Conservation (phyloP, 2,113 vertebrate genomes). For the Calypte anna region DNA sequence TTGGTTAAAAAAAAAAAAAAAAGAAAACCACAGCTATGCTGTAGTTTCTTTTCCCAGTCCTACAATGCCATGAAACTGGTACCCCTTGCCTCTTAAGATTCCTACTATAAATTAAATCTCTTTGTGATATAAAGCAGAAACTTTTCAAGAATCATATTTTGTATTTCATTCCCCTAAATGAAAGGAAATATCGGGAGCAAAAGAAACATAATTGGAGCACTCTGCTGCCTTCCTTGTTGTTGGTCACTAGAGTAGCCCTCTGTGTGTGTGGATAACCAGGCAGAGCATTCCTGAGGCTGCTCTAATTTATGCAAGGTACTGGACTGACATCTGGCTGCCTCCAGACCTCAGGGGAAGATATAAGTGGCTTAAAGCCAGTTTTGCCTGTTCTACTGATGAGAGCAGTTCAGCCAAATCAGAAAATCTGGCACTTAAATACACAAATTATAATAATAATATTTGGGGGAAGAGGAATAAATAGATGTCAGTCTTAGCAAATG, state of each 20-base stretch:
- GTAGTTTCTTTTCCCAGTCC: neutral
- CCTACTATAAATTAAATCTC: neutral
- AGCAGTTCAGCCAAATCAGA: slow-evolving; percentile 41
- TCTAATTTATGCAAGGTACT: neutral
- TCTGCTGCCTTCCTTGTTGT: neutral
- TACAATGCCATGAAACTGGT: neutral
- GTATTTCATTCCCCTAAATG: neutral
- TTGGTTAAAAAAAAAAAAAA: neutral
- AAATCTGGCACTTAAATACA: slow-evolving; percentile 25
- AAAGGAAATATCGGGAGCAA: neutral
- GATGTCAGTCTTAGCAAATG: neutral
- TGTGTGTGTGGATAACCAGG: neutral
- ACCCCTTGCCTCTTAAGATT: neutral
- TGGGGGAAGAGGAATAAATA: neutral
- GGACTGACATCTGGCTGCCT: slow-evolving; percentile 50
- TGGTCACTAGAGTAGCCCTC: neutral
- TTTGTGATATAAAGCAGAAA: neutral
- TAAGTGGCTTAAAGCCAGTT: slow-evolving; percentile 26
- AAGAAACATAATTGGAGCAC: neutral
- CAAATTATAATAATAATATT: slow-evolving; percentile 34
- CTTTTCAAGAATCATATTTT: neutral
- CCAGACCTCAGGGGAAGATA: neutral
- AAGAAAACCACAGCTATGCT: neutral
- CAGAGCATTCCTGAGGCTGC: slow-evolving; percentile 4
- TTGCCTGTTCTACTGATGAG: slow-evolving; percentile 7